These are phyloP conservation scores for Tenthredo livida DNA, from an alignment of 2,888 invertebrate genomes.

Conservation along the genomic window DNA sequence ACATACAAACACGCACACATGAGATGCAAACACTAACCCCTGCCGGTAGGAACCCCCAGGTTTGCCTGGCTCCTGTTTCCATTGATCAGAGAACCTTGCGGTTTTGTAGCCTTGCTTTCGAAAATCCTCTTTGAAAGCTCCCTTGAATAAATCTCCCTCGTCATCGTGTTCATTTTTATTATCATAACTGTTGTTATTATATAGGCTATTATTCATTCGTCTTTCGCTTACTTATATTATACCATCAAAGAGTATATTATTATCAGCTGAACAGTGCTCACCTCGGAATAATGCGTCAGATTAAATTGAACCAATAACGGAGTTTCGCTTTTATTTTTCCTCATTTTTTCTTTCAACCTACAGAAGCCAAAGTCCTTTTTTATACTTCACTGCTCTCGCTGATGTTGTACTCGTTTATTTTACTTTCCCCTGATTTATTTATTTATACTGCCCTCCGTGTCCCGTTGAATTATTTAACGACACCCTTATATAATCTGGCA, in stretches of 20 bases:
- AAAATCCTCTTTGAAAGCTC: neutral
- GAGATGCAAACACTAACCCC: constrained; percentile 35
- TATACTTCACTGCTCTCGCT: neutral
- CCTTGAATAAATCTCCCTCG: neutral
- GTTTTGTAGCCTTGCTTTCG: neutral
- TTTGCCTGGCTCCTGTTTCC: constrained; percentile 36
- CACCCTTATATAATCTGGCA: neutral
- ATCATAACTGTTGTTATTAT: neutral
- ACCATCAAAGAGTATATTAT: constrained; percentile 1
- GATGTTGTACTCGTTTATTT: constrained; percentile 21
- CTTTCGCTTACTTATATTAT: neutral
- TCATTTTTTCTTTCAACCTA: neutral
- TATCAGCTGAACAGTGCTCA: neutral
- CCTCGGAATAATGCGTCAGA: neutral
- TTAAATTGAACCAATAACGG: neutral
- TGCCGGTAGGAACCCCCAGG: neutral
- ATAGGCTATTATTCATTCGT: neutral
- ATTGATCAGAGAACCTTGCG: constrained; percentile 26
- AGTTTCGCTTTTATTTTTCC: neutral
- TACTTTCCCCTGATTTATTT: constrained; percentile 3
- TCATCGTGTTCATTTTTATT: neutral
- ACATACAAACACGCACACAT: constrained; percentile 36
- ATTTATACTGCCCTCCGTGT: constrained; percentile 8
- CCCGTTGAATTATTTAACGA: constrained; percentile 36
- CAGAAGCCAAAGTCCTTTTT: neutral